A percentile compares a stretch with the other conserved stretches of the same genome.
phyloP scores from a whole-genome alignment of 2,888 invertebrate species.

The Rhagium mordax region DNA sequence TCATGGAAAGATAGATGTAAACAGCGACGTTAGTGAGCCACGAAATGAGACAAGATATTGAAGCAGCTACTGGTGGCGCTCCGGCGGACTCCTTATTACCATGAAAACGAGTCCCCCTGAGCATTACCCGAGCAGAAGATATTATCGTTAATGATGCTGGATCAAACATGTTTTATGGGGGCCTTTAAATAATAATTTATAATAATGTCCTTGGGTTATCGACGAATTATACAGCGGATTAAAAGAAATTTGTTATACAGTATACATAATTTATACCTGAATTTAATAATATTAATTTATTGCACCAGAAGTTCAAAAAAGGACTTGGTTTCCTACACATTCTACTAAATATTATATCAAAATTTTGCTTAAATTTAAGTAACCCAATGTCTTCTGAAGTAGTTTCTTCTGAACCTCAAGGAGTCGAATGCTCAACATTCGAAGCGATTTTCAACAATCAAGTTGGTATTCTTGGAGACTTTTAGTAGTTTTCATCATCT shows the following conservation, averaged over 20 bases:
- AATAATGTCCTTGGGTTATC: constrained; percentile 2
- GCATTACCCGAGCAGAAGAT: constrained; percentile 51
- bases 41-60: constrained; percentile 63
- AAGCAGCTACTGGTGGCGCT: constrained; percentile 40
- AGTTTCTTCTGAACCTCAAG: no score
- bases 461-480: no score
- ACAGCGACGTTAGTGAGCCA: constrained; percentile 66
- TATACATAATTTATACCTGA: neutral
- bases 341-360: no score
- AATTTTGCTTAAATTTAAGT: no score
- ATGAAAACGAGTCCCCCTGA: constrained; percentile 46
- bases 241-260: neutral
- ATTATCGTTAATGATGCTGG: constrained; percentile 54
- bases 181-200: constrained; percentile 25
- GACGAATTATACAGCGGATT: constrained; percentile 3
- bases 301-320: no score
- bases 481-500: no score
- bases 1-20: constrained; percentile 66
- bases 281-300: no score
- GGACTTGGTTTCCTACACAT: no score
- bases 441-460: no score
- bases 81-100: constrained; percentile 42
- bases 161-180: constrained; percentile 49
- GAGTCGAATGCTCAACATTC: no score
- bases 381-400: no score